phyloP scores from a whole-genome alignment of 64 coral and sea anemone species.

The Platygyra sinensis region DNA sequence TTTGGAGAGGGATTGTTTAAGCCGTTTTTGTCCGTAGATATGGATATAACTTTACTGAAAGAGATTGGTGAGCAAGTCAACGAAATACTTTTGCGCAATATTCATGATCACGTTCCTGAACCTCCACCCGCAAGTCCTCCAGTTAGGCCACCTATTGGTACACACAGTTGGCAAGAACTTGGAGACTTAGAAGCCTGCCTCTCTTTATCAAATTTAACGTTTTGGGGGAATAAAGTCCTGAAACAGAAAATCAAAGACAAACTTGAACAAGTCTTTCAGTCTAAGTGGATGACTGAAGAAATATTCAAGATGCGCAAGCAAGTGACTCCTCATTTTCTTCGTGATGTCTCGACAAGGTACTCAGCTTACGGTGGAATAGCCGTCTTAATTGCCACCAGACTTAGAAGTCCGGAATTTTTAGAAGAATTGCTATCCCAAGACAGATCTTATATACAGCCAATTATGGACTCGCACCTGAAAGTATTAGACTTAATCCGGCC shows the following conservation, averaged over 20 bases:
- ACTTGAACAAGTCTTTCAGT: background rate
- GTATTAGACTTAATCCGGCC: background rate
- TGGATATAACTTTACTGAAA: background rate
- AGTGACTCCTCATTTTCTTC: background rate
- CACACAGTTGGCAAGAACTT: constrained; percentile 8
- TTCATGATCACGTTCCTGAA: background rate
- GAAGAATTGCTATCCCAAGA: constrained; percentile 2
- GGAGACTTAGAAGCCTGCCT: background rate
- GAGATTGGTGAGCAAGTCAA: background rate
- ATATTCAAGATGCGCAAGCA: background rate
- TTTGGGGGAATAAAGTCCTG: background rate
- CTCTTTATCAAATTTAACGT: background rate
- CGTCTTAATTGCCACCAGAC: constrained; percentile 9
- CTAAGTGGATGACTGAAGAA: background rate
- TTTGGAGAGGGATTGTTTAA: constrained; percentile 27
- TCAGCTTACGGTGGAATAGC: constrained; percentile 10
- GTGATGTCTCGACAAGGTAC: background rate
- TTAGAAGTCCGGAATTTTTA: background rate
- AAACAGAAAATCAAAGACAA: constrained; percentile 24
- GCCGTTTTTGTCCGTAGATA: background rate
- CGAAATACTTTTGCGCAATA: background rate
- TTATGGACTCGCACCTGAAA: background rate
- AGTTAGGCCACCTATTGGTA: background rate
- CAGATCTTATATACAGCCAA: background rate
- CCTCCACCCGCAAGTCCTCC: background rate